Percentiles rank a stretch among this genome's conserved stretches.
These are phyloP conservation scores for Lasaia peninsularis DNA, from an alignment of 1,140 invertebrate species.

Conservation along the genomic window DNA sequence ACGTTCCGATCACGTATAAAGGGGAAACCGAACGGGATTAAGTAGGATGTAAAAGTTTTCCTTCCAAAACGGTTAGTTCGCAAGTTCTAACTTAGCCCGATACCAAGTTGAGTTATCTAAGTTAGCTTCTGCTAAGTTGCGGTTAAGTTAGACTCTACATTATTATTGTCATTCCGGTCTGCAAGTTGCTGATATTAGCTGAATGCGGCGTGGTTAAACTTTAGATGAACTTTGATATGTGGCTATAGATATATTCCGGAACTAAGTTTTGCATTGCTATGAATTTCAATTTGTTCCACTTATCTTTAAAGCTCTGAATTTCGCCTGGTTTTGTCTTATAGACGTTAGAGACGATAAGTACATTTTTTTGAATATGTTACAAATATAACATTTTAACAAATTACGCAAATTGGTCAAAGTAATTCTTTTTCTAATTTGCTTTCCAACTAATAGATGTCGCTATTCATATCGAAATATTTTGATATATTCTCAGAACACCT, in stretches of 20 bases:
- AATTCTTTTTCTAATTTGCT: too few species aligned
- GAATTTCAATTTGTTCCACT: neutral
- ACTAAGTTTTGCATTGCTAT: constrained; percentile 2
- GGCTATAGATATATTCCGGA: constrained; percentile 11
- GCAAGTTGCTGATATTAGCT: constrained; percentile 37
- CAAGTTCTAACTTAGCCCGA: constrained; percentile 63
- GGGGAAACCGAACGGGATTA: constrained; percentile 39
- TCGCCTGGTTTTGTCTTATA: too few species aligned
- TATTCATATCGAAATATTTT: too few species aligned
- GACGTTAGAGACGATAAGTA: too few species aligned
- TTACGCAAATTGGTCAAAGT: too few species aligned
- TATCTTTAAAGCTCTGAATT: neutral
- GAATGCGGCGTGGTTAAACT: constrained; percentile 18
- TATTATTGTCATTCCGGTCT: constrained; percentile 53
- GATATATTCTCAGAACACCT: too few species aligned
- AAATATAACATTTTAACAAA: too few species aligned
- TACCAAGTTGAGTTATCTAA: constrained; percentile 60
- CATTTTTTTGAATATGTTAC: too few species aligned
- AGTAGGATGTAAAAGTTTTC: constrained; percentile 50
- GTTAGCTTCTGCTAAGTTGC: constrained; percentile 57
- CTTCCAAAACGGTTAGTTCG: constrained; percentile 53
- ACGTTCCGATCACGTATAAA: constrained; percentile 19
- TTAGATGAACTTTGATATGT: constrained; percentile 19
- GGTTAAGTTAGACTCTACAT: constrained; percentile 51
- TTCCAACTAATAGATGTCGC: too few species aligned